These are phyloP conservation scores for Zosterops pallidus DNA, from an alignment of 2,113 vertebrate genomes.

Conservation along the genomic window DNA sequence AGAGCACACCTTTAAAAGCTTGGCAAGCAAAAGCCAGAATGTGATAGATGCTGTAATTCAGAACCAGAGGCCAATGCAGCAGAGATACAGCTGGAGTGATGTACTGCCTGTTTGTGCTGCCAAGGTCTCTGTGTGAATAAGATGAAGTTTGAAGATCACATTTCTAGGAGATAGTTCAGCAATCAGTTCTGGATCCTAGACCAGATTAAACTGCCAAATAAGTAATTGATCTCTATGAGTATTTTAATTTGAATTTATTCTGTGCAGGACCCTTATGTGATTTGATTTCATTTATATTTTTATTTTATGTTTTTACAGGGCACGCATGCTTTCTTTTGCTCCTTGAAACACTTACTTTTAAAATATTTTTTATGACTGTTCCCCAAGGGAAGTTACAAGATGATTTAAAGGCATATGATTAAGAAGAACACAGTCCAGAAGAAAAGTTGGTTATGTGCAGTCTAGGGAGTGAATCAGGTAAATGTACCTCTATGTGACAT, in stretches of 20 bases:
- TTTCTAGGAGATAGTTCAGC: conserved; percentile 51
- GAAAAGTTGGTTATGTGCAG: background rate
- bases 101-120: conserved; percentile 60
- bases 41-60: conserved; percentile 68
- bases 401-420: conserved; percentile 20
- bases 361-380: background rate
- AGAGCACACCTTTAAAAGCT: conserved; percentile 62
- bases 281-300: conserved; percentile 2
- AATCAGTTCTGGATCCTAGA: conserved; percentile 48
- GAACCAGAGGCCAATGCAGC: conserved; percentile 59
- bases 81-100: conserved; percentile 51
- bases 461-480: background rate
- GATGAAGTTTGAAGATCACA: conserved; percentile 49
- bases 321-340: background rate
- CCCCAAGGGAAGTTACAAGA: background rate
- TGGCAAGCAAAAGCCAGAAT: conserved; percentile 55
- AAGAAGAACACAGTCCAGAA: background rate
- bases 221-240: conserved; percentile 20
- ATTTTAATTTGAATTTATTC: conserved; percentile 45
- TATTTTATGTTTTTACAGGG: background rate
- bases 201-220: conserved; percentile 46
- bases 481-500: background rate
- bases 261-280: background rate
- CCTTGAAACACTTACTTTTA: background rate
- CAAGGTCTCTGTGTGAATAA: conserved; percentile 54